Conservation (phyloP, 2,888 invertebrate genomes). For the Helicoverpa assulta region DNA sequence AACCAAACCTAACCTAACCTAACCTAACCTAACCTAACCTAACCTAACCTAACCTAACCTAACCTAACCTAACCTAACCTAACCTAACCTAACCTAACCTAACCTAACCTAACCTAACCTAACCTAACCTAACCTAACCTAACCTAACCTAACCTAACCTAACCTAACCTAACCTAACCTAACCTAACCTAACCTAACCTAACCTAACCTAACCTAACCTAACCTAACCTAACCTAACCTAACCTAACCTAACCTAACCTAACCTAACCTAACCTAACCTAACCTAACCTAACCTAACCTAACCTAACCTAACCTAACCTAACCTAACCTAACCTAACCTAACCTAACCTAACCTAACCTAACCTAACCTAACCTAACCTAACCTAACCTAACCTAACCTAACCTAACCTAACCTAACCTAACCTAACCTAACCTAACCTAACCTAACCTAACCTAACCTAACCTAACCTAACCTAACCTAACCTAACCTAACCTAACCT, state of each 20-base stretch:
- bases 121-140: constrained; percentile 49
- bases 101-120: constrained; percentile 56
- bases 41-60: constrained; percentile 55
- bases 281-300: constrained; percentile 39
- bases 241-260: constrained; percentile 71
- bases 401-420: too few species aligned
- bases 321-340: neutral
- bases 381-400: too few species aligned
- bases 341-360: neutral
- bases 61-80: constrained; percentile 53
- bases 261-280: constrained; percentile 67
- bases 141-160: constrained; percentile 44
- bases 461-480: too few species aligned
- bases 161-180: constrained; percentile 48
- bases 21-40: constrained; percentile 57
- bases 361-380: too few species aligned
- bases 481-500: too few species aligned
- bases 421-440: too few species aligned
- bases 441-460: too few species aligned
- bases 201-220: constrained; percentile 50
- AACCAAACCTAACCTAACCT: constrained; percentile 53
- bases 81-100: constrained; percentile 56
- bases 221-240: constrained; percentile 49
- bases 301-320: too few species aligned
- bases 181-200: constrained; percentile 47